Evolutionary conservation across 2,797 vertebrate genomes (phyloP), one percentile per base, ranked within the genome.

Genomic region (Garrulus glandarius): DNA sequence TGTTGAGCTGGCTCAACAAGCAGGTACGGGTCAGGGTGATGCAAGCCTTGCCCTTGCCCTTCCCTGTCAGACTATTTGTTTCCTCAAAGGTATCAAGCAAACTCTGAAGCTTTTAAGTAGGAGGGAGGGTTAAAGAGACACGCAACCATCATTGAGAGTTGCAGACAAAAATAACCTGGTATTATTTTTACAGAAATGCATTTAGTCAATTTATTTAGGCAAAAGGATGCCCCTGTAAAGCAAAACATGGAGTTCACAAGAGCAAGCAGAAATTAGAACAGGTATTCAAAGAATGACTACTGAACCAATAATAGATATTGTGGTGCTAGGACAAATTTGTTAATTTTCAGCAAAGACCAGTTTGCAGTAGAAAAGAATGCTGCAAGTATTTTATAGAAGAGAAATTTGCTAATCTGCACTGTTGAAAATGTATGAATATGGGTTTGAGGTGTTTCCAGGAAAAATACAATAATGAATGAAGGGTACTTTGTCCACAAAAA

Each of bases 1-100:
- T 96, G 96, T 93, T 15, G 37, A 92, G 95, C 96, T 96, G 89
- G 95, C 95, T 96, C 60, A 84, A 94, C 94, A 92, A 67, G 94
- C 92, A 95, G 52, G 82, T 84, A 67, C 89, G 27, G 74, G 95
- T 92, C 91, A 91, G 83, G 36, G 70, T 90, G 91, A 93, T 82
- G 95, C 90, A 97, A 96, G 70, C 87, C 91, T 83, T 95, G 77
- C 85, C 89, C 72, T 15, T 93, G 89, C 96, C 95, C 94, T 93
- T 95, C 93, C 95, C 95, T 77, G 52, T 14, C 67, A 90, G 96
- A 84, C 75, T 94, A 93, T 95, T 97, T 94, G 77, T 92, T 92
- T 87, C 74, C 75, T 86, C 84, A 52, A 24, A 81, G 49, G 74
- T 92, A 74, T 76, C 87, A 77, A 77, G 77, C 59, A 88, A 82